Percentiles rank a stretch among this genome's conserved stretches.
phyloP scores from a whole-genome alignment of 92 coral and sea anemone genomes.

The Bergia sp. region DNA sequence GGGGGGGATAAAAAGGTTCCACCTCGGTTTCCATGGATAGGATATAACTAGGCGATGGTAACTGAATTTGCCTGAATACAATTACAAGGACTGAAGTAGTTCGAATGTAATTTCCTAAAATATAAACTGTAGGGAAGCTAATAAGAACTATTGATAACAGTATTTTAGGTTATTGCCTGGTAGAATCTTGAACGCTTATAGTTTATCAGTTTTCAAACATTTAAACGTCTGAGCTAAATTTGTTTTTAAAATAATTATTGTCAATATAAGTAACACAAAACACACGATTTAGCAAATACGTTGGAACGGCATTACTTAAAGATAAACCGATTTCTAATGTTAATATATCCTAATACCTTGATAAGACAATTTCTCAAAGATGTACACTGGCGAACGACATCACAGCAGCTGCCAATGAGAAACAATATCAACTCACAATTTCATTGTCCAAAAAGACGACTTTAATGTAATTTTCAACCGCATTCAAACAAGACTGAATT shows the following conservation, averaged over 20 bases:
- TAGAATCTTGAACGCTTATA: neutral
- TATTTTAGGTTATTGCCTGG: too few relatives aligned
- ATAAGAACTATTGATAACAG: too few relatives aligned
- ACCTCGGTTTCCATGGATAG: too few relatives aligned
- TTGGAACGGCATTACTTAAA: neutral
- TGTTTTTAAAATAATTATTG: neutral
- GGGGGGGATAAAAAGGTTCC: too few relatives aligned
- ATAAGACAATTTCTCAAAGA: neutral
- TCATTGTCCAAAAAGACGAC: constrained; percentile 2
- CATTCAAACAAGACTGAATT: neutral
- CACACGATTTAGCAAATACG: neutral
- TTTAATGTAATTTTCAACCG: constrained; percentile 5
- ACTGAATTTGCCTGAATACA: too few relatives aligned
- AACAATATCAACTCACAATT: neutral
- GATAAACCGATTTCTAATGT: neutral
- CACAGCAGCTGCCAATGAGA: neutral
- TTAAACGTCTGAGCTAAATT: neutral
- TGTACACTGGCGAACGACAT: neutral
- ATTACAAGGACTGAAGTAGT: too few relatives aligned
- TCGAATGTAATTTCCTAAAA: too few relatives aligned
- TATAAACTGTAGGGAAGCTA: too few relatives aligned
- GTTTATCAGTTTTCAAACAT: neutral
- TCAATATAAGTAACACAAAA: neutral
- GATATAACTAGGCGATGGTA: too few relatives aligned
- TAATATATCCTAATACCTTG: neutral